Conservation (phyloP, 2,888 invertebrate genomes). For the Cheilosia vernalis region DNA sequence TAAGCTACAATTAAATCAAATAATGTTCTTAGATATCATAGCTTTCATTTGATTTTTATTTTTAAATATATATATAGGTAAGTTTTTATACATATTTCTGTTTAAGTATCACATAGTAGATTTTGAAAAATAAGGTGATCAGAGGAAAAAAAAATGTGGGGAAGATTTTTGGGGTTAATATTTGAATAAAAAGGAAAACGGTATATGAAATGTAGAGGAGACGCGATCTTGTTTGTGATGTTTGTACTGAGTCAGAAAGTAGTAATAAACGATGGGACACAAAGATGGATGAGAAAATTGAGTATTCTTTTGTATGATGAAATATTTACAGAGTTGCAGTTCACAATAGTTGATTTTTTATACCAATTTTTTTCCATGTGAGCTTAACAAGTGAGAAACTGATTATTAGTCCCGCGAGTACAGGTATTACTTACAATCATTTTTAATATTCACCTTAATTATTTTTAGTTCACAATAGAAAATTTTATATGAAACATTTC, state of each 20-base stretch:
- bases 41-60: neutral
- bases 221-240: neutral
- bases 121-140: conserved; percentile 17
- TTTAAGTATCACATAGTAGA: conserved; percentile 58
- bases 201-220: neutral
- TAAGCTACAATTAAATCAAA: neutral
- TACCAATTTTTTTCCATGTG: too few relatives aligned
- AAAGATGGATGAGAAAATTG: neutral
- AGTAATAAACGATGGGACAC: neutral
- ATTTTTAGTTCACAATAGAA: too few relatives aligned
- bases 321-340: neutral
- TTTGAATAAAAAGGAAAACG: neutral
- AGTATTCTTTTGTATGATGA: neutral
- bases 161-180: neutral
- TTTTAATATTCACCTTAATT: too few relatives aligned
- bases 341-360: too few relatives aligned
- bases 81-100: conserved; percentile 33
- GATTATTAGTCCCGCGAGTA: too few relatives aligned
- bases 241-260: conserved; percentile 10
- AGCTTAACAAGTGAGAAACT: too few relatives aligned
- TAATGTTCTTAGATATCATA: neutral
- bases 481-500: too few relatives aligned
- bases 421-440: too few relatives aligned
- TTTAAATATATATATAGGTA: neutral
- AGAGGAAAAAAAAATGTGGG: neutral